These are phyloP conservation scores for Schizothorax lantsangensis DNA, from an alignment of 2,797 vertebrate genomes.

Conservation along the genomic window DNA sequence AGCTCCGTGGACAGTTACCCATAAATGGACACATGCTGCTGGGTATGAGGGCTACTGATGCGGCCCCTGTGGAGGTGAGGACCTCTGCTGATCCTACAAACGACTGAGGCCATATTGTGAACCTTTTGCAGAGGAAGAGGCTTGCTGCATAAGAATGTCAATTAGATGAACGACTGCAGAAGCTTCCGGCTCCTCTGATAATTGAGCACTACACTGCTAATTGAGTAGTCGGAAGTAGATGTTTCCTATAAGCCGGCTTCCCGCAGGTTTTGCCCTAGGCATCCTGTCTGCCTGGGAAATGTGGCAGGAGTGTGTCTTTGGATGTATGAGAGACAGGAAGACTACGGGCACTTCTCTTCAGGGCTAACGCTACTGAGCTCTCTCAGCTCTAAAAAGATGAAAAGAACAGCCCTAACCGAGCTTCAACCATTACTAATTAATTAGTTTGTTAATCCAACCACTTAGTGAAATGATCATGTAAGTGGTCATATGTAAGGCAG, in stretches of 20 bases:
- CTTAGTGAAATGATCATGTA: constrained; percentile 68
- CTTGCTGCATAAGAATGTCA: background rate
- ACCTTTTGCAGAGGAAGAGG: background rate
- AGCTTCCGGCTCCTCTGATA: constrained; percentile 34
- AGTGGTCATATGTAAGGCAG: constrained; percentile 60
- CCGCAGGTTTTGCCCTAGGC: constrained; percentile 50
- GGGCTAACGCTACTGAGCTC: constrained; percentile 47
- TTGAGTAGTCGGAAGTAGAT: constrained; percentile 42
- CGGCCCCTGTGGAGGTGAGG: constrained; percentile 83
- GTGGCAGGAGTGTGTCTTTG: constrained; percentile 17
- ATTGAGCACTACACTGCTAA: constrained; percentile 27
- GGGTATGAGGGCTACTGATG: constrained; percentile 81
- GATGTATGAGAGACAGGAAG: constrained; percentile 43
- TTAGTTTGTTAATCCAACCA: constrained; percentile 63
- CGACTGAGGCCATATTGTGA: background rate
- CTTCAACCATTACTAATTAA: constrained; percentile 61
- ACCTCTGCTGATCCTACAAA: background rate
- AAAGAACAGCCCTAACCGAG: constrained; percentile 54
- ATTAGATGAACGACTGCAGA: constrained; percentile 28
- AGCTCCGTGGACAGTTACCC: constrained; percentile 64
- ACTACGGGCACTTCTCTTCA: constrained; percentile 33
- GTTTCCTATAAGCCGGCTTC: constrained; percentile 46
- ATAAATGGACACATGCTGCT: constrained; percentile 84
- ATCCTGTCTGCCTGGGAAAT: constrained; percentile 21
- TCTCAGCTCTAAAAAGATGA: constrained; percentile 61